A percentile compares a stretch with the other conserved stretches of the same genome.
Conservation (phyloP, 2,797 vertebrate species). For the Natrix natrix region DNA sequence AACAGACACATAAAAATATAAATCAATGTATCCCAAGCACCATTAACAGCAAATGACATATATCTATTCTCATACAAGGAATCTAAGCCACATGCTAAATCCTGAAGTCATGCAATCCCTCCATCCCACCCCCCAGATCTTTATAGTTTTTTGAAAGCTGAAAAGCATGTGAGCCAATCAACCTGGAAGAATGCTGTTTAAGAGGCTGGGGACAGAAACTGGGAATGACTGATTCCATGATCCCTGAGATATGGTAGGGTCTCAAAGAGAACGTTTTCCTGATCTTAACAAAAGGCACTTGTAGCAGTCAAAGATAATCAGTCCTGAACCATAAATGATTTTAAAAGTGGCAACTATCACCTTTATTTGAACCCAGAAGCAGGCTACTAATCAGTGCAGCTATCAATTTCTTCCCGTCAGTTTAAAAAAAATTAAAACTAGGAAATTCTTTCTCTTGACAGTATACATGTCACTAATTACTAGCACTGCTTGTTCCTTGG, state of each 20-base stretch:
- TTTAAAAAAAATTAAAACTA: background rate
- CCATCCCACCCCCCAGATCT: no score
- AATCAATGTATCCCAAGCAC: no score
- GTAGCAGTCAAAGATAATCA: background rate
- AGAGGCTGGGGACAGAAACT: background rate
- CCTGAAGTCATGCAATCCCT: no score
- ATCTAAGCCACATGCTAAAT: no score
- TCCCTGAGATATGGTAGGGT: background rate
- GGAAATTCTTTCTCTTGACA: background rate
- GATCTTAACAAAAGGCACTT: background rate
- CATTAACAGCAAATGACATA: no score
- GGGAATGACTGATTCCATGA: background rate
- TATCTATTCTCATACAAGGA: no score
- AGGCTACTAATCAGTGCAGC: background rate
- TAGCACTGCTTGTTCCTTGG: background rate
- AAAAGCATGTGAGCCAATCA: no score
- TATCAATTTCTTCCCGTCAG: background rate
- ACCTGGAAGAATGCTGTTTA: no score
- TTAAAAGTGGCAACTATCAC: background rate
- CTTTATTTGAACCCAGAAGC: background rate
- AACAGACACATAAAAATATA: no score
- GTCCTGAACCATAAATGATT: background rate
- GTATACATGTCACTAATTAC: background rate
- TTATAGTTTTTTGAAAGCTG: no score
- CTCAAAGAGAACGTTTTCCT: background rate